These are phyloP conservation scores for Lagocephalus sceleratus DNA, from an alignment of 2,797 vertebrate species.

Conservation along the genomic window DNA sequence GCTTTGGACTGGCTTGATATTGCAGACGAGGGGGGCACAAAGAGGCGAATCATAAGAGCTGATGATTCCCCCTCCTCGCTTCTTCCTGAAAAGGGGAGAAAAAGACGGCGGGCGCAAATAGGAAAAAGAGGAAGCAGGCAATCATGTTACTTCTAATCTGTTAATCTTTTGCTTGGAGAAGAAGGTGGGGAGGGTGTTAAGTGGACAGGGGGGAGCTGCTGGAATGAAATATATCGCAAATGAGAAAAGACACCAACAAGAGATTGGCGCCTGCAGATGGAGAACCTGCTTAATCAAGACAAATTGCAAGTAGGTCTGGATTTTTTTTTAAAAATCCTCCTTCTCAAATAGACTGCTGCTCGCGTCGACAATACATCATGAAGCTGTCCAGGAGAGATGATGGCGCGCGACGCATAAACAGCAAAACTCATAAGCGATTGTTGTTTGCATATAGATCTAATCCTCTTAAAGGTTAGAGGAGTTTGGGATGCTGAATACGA, in stretches of 20 bases:
- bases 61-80: conserved; percentile 2
- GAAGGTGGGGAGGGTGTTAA: conserved; percentile 53
- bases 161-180: conserved; percentile 59
- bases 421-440: conserved; percentile 34
- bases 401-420: background rate
- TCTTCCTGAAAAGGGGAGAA: conserved; percentile 18
- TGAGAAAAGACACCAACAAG: conserved; percentile 66
- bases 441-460: conserved; percentile 33
- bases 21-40: conserved; percentile 38
- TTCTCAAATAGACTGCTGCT: conserved; percentile 40
- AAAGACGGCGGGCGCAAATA: conserved; percentile 14
- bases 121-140: conserved; percentile 43
- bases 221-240: conserved; percentile 62
- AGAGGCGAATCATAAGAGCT: conserved; percentile 46
- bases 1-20: conserved; percentile 60
- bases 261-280: conserved; percentile 58
- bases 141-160: conserved; percentile 64
- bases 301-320: conserved; percentile 58
- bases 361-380: background rate
- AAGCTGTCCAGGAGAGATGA: conserved; percentile 22
- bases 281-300: conserved; percentile 69
- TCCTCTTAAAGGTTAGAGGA: conserved; percentile 51
- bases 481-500: conserved; percentile 41
- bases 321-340: background rate
- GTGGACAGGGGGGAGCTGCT: conserved; percentile 42